Conservation (phyloP, 2,888 invertebrate species). For the Sphaerophoria rueppellii region DNA sequence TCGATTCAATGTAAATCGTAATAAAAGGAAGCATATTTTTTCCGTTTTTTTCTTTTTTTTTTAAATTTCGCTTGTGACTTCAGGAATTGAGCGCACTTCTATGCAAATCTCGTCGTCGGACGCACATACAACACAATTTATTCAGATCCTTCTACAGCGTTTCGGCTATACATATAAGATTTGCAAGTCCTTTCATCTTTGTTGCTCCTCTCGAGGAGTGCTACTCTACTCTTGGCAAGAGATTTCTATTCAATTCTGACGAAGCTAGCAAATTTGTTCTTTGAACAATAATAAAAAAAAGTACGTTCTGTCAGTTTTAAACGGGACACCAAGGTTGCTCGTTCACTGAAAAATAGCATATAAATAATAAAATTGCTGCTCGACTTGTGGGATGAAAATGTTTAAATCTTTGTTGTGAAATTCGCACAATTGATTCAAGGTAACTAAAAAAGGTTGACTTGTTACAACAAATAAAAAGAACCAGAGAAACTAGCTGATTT, state of each 20-base stretch:
- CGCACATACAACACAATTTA: slow-evolving; percentile 42
- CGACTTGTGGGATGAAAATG: neutral
- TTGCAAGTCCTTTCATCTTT: slow-evolving; percentile 33
- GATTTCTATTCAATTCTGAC: slow-evolving; percentile 38
- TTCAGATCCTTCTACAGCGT: slow-evolving; percentile 16
- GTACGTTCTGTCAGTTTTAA: slow-evolving; percentile 43
- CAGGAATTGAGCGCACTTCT: slow-evolving; percentile 21
- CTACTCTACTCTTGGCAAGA: slow-evolving; percentile 25
- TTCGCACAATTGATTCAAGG: slow-evolving; percentile 19
- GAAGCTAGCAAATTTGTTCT: slow-evolving; percentile 36
- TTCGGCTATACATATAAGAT: neutral
- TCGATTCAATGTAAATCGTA: slow-evolving; percentile 52
- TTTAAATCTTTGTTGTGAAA: neutral
- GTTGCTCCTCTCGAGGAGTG: slow-evolving; percentile 34
- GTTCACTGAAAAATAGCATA: neutral
- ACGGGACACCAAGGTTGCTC: slow-evolving; percentile 31
- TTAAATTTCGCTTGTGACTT: slow-evolving; percentile 41
- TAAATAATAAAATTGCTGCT: slow-evolving; percentile 2
- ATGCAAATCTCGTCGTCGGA: slow-evolving; percentile 42
- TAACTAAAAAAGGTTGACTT: neutral
- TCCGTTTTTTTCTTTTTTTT: neutral
- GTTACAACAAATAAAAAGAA: too few relatives aligned
- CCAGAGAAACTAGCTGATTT: too few relatives aligned
- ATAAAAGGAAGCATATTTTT: slow-evolving; percentile 60
- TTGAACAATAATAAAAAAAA: slow-evolving; percentile 50